Conservation (phyloP, 2,113 vertebrate genomes). For the Lutjanus erythropterus region DNA sequence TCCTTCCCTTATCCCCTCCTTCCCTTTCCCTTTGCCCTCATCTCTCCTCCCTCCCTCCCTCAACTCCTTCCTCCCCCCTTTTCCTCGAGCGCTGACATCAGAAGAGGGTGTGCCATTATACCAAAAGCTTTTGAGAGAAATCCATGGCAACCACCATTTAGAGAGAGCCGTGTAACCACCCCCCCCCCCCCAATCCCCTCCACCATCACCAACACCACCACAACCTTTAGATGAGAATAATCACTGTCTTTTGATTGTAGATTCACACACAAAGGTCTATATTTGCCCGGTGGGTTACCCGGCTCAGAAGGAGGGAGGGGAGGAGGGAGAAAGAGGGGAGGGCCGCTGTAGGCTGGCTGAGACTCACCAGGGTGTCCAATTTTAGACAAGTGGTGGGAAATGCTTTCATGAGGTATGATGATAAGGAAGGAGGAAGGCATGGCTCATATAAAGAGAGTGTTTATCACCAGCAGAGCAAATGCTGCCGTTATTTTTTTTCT, state of each 20-base stretch:
- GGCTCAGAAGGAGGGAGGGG: neutral
- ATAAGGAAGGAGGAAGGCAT: slow-evolving; percentile 54
- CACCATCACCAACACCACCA: neutral
- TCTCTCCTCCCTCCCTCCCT: slow-evolving; percentile 45
- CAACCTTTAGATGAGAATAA: slow-evolving; percentile 72
- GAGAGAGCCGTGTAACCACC: slow-evolving; percentile 54
- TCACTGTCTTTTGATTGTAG: slow-evolving; percentile 58
- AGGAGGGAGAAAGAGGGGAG: neutral
- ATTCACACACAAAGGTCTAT: slow-evolving; percentile 57
- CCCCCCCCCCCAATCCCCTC: neutral
- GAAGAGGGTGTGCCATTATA: slow-evolving; percentile 83
- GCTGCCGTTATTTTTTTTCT: neutral
- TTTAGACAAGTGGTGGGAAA: slow-evolving; percentile 72
- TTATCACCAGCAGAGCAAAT: neutral
- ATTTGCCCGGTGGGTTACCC: slow-evolving; percentile 49
- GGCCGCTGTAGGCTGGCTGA: slow-evolving; percentile 34
- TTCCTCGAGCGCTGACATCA: slow-evolving; percentile 83
- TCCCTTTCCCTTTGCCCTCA: slow-evolving; percentile 50
- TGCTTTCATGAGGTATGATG: slow-evolving; percentile 54
- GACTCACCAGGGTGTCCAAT: slow-evolving; percentile 65
- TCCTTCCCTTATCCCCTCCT: neutral
- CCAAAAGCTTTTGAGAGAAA: slow-evolving; percentile 84
- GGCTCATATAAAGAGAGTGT: slow-evolving; percentile 25
- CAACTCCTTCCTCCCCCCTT: slow-evolving; percentile 37
- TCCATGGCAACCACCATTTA: slow-evolving; percentile 86